Evolutionary conservation across 2,797 vertebrate species (phyloP), one percentile per base, ranked within the genome.

Genomic region (Rhynchotus rufescens): DNA sequence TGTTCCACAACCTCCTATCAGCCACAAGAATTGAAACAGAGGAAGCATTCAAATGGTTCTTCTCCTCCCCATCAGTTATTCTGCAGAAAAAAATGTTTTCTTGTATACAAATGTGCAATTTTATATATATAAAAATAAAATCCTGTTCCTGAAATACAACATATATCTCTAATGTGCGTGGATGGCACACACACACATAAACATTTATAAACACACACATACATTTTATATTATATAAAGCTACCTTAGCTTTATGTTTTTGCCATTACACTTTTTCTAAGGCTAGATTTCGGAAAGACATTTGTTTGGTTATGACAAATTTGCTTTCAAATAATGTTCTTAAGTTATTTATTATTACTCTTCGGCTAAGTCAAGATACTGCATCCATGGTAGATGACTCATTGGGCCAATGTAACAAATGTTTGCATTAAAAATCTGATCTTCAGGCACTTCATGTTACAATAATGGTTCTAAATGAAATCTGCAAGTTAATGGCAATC

Each of bases 361-460:
- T 51, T 25, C 23, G 12, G 23, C 23, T 51, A 51, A 51, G 49
- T 51, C 49, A 25, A 51, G 25, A 51, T 25, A 25, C 11, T 51
- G 22, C 23, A 51, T 51, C 49, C 49, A 51, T 51, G 12, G 6
- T 12, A 51, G 49, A 51, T 51, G 49, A 25, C 17, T 45, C 19
- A 45, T 45, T 45, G 44, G 16, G 23, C 85, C 89, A 93, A 49
- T 15, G n/a, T 78, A 67, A 93, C 75, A 92, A 96, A 82, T 81
- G 86, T 14, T 65, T 80, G 23, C 22, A 78, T 80, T 45, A 93
- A 95, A 96, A 95, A 95, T 90, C 65, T 45, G 36, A 57, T 84
- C 80, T 90, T 88, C 73, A 82, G 81, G 74, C 80, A 95, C 80
- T 79, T 51, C 60, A 23, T 32, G 68, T 91, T 94, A 80, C 83